A percentile compares a stretch with the other conserved stretches of the same genome.
phyloP scores from a whole-genome alignment of 2,888 invertebrate genomes.

The Athalia circularis region DNA sequence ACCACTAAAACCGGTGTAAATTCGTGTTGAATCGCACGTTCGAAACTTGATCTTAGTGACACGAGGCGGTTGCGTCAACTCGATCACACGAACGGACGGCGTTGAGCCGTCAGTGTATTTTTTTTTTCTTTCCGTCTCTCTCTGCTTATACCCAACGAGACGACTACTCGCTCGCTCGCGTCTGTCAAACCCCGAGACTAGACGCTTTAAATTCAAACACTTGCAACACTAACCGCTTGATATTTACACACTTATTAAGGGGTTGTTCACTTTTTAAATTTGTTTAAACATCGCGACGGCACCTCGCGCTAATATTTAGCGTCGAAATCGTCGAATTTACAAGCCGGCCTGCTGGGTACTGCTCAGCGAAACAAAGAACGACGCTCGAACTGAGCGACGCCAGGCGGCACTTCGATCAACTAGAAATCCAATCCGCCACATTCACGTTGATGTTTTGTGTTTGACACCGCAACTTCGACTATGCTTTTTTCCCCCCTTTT shows the following conservation, averaged over 20 bases:
- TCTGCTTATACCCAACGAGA: slow-evolving; percentile 49
- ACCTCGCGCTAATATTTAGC: slow-evolving; percentile 40
- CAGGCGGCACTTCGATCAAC: slow-evolving; percentile 48
- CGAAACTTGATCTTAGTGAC: slow-evolving; percentile 1
- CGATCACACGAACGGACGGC: slow-evolving; percentile 33
- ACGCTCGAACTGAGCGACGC: slow-evolving; percentile 66
- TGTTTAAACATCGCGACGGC: slow-evolving; percentile 49
- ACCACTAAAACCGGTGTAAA: background rate
- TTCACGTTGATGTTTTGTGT: slow-evolving; percentile 21
- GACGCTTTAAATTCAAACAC: slow-evolving; percentile 31
- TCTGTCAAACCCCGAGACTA: slow-evolving; percentile 37
- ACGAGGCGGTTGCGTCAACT: slow-evolving; percentile 39
- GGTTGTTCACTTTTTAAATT: slow-evolving; percentile 39
- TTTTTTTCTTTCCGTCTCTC: slow-evolving; percentile 52
- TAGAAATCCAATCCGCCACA: slow-evolving; percentile 38
- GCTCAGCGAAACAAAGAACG: slow-evolving; percentile 70
- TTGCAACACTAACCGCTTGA: slow-evolving; percentile 23
- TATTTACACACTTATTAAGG: slow-evolving; percentile 10
- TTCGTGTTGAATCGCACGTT: background rate
- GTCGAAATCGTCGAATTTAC: slow-evolving; percentile 53
- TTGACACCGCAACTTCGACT: slow-evolving; percentile 29
- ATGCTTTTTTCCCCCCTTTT: slow-evolving; percentile 26
- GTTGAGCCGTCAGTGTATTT: slow-evolving; percentile 41
- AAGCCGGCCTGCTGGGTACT: slow-evolving; percentile 62
- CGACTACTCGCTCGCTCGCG: background rate